Evolutionary conservation across 1,140 invertebrate genomes (phyloP).

Genomic region (Drosophila nigromelanica): DNA sequence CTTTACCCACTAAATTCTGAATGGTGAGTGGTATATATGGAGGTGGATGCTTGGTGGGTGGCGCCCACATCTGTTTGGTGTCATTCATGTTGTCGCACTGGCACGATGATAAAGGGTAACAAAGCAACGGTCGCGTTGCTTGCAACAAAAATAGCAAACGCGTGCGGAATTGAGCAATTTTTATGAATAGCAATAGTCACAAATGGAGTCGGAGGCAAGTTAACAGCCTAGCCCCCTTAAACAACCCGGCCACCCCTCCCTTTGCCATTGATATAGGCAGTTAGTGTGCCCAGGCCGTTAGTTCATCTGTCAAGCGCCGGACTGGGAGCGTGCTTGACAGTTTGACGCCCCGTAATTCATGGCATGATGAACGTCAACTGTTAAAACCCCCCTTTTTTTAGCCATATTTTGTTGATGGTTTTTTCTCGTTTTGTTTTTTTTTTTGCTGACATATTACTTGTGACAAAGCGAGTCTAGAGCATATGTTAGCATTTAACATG

Average conservation of each 20-base stretch:
- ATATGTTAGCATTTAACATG: conserved; percentile 54
- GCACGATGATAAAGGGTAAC: conserved; percentile 34
- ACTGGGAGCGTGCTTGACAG: conserved; percentile 58
- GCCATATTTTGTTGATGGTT: conserved; percentile 21
- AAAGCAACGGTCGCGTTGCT: conserved; percentile 32
- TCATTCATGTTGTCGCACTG: conserved; percentile 39
- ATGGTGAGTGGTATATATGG: conserved; percentile 10
- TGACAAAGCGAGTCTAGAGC: conserved; percentile 45
- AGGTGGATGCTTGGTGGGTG: conserved; percentile 5
- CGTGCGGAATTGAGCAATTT: conserved; percentile 74
- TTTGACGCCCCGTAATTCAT: conserved; percentile 78
- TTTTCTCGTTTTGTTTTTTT: conserved; percentile 13
- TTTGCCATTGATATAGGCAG: conserved; percentile 20
- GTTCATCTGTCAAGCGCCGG: conserved; percentile 68
- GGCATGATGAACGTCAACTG: conserved; percentile 69
- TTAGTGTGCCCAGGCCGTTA: conserved; percentile 42
- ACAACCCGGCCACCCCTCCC: background rate
- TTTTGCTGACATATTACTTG: conserved; percentile 59
- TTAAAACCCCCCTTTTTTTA: conserved; percentile 35
- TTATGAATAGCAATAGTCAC: conserved; percentile 74
- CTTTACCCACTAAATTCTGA: conserved; percentile 6
- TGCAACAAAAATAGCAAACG: conserved; percentile 70
- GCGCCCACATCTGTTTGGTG: conserved; percentile 47
- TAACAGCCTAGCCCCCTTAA: background rate
- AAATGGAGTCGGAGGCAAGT: conserved; percentile 49